Base-by-base conservation (phyloP, 2,797 vertebrate genomes). In the Notamacropus eugenii region DNA sequence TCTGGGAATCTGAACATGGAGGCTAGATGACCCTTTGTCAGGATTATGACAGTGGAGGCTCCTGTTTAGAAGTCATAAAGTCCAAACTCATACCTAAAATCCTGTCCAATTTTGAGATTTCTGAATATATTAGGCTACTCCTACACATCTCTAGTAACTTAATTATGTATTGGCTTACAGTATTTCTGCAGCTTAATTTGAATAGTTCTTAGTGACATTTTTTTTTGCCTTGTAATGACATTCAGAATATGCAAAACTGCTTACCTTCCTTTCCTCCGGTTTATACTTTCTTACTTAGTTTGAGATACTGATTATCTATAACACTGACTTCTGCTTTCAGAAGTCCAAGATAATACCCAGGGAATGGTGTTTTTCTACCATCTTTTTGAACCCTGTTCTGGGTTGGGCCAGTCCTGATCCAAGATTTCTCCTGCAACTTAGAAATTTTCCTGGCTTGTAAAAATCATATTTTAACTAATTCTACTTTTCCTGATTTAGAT, bases 341-440 rank as follows among this genome's bases (percentile, higher is more conserved):
- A 29, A 92, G 91, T 59, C 92, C 2, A 94, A 82, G 34, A 8
- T 54, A 92, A 54, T 5, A 54, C 46, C 91, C 74, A 87, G 95
- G 87, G 93, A 97, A 93, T n/a, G 91, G 58, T 55, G 24, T 40
- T 97, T 96, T 96, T 11, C 46, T 92, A 90, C 56, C 58, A 92
- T 56, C 28, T 82, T 22, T 96, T 95, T 94, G 92, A 95, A 95
- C 31, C 56, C 54, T 55, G 55, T 1, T 46, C 55, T 94, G 52
- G 67, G 55, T n/a, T 91, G 87, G 90, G 31, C 10, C 28, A 55
- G n/a, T 95, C 90, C 12, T 95, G 95, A 13, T 13, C 24, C n/a
- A 56, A 92, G 28, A 93, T 96, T 62, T 94, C 74, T 27, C 96
- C 82, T 93, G 96, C 19, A 74, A 16, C 5, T 82, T 91, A 93